Evolutionary conservation across 2,888 invertebrate genomes (phyloP).

Genomic region (Tenthredo mesomela): DNA sequence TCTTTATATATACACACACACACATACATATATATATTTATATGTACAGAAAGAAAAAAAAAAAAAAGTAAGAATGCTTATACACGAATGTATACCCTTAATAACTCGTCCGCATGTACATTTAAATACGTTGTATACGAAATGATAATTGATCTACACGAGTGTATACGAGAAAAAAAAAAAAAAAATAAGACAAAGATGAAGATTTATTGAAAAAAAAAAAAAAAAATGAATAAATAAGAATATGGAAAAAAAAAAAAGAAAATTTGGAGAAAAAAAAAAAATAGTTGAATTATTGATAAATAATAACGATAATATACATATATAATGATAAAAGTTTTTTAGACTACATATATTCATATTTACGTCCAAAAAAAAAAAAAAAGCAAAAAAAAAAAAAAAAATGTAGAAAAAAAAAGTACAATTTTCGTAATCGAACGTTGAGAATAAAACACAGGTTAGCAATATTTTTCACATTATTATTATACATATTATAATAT

Average conservation of each 20-base stretch:
- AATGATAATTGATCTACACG: conserved; percentile 32
- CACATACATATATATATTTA: background rate
- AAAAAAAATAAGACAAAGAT: background rate
- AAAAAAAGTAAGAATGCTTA: background rate
- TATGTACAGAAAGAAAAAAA: background rate
- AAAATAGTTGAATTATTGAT: conserved; percentile 18
- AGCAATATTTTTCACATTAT: conserved; percentile 42
- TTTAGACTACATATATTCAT: conserved; percentile 13
- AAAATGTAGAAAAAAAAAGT: background rate
- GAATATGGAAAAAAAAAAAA: background rate
- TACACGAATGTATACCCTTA: conserved; percentile 23
- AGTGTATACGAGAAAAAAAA: conserved; percentile 23
- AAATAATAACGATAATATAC: conserved; percentile 32
- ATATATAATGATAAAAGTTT: conserved; percentile 29
- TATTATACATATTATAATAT: conserved; percentile 8
- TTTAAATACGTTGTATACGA: conserved; percentile 26
- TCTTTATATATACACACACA: conserved; percentile 1
- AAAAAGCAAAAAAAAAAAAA: background rate
- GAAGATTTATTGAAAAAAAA: no score
- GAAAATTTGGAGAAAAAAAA: background rate
- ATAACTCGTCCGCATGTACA: conserved; percentile 30
- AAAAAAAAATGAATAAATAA: background rate
- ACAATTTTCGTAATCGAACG: background rate
- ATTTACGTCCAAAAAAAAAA: conserved; percentile 20
- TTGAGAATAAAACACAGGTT: background rate